Evolutionary conservation across 2,888 invertebrate genomes (phyloP).

Genomic region (Watsonalla binaria): DNA sequence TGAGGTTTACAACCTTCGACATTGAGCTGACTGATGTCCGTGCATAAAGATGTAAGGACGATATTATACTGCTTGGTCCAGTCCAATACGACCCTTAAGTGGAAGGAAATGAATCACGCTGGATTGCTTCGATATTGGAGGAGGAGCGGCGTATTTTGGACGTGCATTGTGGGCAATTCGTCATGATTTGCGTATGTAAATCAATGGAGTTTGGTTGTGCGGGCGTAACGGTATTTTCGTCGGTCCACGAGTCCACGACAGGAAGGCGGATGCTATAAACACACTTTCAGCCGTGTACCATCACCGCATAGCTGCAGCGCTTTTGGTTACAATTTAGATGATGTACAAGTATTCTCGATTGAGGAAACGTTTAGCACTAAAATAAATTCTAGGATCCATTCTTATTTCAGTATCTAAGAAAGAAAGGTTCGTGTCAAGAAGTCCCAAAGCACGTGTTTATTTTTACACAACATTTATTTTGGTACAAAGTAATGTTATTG

Average conservation of each 20-base stretch:
- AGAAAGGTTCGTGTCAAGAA: too few species aligned
- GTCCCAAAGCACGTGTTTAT: too few species aligned
- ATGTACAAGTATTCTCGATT: conserved; percentile 12
- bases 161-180: conserved; percentile 70
- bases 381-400: too few species aligned
- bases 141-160: conserved; percentile 52
- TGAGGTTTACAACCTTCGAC: conserved; percentile 26
- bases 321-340: conserved; percentile 36
- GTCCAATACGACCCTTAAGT: conserved; percentile 27
- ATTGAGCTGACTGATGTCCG: conserved; percentile 23
- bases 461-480: too few species aligned
- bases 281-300: conserved; percentile 63
- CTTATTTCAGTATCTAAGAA: too few species aligned
- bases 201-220: conserved; percentile 71
- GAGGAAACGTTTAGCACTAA: too few species aligned
- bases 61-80: conserved; percentile 25
- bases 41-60: conserved; percentile 29
- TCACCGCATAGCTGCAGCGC: conserved; percentile 38
- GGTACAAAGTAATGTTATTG: too few species aligned
- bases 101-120: conserved; percentile 32
- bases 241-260: conserved; percentile 64
- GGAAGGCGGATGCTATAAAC: conserved; percentile 77
- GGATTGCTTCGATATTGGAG: conserved; percentile 23
- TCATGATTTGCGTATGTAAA: conserved; percentile 77
- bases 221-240: conserved; percentile 75